Conservation (phyloP, 2,113 vertebrate species). For the Phoxinus phoxinus region DNA sequence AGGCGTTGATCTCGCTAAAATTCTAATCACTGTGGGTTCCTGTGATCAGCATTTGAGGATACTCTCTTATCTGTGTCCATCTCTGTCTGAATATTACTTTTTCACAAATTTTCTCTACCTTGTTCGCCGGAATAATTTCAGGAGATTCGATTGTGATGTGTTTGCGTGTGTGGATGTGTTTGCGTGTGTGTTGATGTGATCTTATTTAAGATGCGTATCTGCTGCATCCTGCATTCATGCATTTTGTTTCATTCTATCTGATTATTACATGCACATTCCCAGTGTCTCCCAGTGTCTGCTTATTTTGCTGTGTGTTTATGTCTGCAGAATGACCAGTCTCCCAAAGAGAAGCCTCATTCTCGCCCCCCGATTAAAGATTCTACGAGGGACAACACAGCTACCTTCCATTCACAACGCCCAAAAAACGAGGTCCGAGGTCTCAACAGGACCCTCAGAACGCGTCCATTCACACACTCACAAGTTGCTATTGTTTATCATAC, state of each 20-base stretch:
- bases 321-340: conserved; percentile 83
- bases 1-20: background rate
- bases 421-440: conserved; percentile 82
- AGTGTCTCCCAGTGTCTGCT: conserved; percentile 65
- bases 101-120: background rate
- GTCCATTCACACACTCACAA: conserved; percentile 50
- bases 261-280: background rate
- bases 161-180: conserved; percentile 17
- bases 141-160: conserved; percentile 26
- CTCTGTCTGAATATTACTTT: conserved; percentile 4
- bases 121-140: background rate
- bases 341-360: conserved; percentile 82
- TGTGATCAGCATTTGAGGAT: background rate
- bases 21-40: background rate
- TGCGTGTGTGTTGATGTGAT: conserved; percentile 31
- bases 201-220: conserved; percentile 16
- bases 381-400: conserved; percentile 79
- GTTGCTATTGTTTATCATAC: conserved; percentile 8
- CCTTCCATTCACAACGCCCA: conserved; percentile 81
- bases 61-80: background rate
- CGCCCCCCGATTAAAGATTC: conserved; percentile 83
- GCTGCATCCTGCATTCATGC: conserved; percentile 26
- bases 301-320: conserved; percentile 74
- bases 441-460: conserved; percentile 51
- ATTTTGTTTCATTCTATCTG: background rate